Evolutionary conservation across 1,140 invertebrate genomes (phyloP).

Genomic region (Trachelipus rathkii): DNA sequence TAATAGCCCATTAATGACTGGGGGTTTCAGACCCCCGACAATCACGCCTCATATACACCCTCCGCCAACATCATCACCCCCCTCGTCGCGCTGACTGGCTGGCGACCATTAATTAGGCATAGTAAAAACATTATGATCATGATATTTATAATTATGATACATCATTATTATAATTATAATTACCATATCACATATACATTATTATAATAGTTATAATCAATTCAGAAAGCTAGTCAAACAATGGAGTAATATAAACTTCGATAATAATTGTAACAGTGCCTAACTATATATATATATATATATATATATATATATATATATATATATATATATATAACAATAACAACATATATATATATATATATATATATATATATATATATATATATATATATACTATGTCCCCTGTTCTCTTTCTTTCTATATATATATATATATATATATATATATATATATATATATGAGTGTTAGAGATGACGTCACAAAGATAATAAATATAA

Average conservation of each 20-base stretch:
- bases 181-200: too few species aligned
- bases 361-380: neutral
- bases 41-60: constrained; percentile 20
- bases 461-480: neutral
- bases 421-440: constrained; percentile 15
- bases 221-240: too few species aligned
- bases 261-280: too few species aligned
- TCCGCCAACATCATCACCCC: constrained; percentile 16
- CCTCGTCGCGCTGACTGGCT: constrained; percentile 11
- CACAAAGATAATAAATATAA: too few species aligned
- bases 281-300: constrained; percentile 5
- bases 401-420: too few species aligned
- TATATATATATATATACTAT: constrained; percentile 15
- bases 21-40: constrained; percentile 11
- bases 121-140: too few species aligned
- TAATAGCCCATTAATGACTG: constrained; percentile 25
- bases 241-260: too few species aligned
- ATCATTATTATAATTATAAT: too few species aligned
- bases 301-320: constrained; percentile 15
- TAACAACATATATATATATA: neutral
- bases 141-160: too few species aligned
- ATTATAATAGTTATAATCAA: too few species aligned
- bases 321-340: constrained; percentile 15
- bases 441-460: constrained; percentile 15
- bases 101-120: too few species aligned